Percentiles rank a stretch among this genome's conserved stretches.
Evolutionary conservation across 1,140 invertebrate genomes (phyloP).

Genomic region (Prorops nasuta): DNA sequence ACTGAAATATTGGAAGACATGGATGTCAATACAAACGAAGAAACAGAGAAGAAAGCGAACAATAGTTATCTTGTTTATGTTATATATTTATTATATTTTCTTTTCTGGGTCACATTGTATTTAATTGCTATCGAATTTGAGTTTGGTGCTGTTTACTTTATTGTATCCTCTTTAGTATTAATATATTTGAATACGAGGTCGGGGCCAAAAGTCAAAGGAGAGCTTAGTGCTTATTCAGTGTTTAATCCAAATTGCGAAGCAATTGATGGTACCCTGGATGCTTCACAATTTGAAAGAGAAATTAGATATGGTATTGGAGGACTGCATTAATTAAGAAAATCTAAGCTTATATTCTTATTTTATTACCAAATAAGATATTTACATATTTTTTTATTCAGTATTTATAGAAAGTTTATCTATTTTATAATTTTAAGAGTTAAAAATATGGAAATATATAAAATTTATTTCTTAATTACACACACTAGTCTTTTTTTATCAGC

Average conservation of each 20-base stretch:
- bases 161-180: constrained; percentile 73
- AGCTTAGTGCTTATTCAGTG: constrained; percentile 95
- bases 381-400: background rate
- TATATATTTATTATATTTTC: constrained; percentile 52
- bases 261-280: constrained; percentile 89
- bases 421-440: background rate
- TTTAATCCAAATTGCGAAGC: constrained; percentile 93
- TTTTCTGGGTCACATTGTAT: constrained; percentile 68
- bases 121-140: constrained; percentile 72
- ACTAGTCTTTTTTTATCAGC: constrained; percentile 4
- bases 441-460: constrained; percentile 12
- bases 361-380: too few species aligned
- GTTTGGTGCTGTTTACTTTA: constrained; percentile 90
- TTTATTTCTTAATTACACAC: background rate
- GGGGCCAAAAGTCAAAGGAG: constrained; percentile 65
- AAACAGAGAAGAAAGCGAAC: constrained; percentile 1
- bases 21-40: constrained; percentile 3
- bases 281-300: constrained; percentile 92
- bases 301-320: constrained; percentile 66
- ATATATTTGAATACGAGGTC: constrained; percentile 85
- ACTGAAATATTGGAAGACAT: too few species aligned
- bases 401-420: constrained; percentile 2
- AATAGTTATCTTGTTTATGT: constrained; percentile 18
- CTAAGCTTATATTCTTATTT: constrained; percentile 15
- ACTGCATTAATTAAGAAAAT: constrained; percentile 28